A percentile compares a stretch with the other conserved stretches of the same genome.
Evolutionary conservation across 2,113 vertebrate species (phyloP).

Genomic region (Peromyscus leucopus): DNA sequence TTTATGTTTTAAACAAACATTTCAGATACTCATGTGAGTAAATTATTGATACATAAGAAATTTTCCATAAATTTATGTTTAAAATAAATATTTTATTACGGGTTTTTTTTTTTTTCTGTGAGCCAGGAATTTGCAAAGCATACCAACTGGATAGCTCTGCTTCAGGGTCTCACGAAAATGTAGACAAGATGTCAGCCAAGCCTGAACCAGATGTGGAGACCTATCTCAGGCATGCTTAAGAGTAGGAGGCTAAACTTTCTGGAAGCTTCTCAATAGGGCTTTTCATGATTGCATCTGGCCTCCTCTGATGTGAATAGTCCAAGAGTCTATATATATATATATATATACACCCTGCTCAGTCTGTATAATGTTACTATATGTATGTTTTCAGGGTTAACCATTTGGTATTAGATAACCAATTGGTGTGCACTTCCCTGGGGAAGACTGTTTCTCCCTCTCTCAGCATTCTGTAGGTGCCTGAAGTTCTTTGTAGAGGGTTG

Average conservation of each 20-base stretch:
- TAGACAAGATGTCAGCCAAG: background rate
- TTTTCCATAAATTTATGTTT: background rate
- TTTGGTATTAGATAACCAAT: background rate
- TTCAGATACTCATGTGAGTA: background rate
- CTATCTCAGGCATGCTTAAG: too few species aligned
- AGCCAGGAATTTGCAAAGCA: background rate
- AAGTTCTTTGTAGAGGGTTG: background rate
- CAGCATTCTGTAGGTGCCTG: background rate
- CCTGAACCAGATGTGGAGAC: background rate
- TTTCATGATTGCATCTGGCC: background rate
- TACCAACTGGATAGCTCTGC: background rate
- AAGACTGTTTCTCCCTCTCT: background rate
- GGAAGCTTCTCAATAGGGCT: background rate
- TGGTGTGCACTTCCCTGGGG: background rate
- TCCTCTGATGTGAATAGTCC: background rate
- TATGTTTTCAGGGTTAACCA: background rate
- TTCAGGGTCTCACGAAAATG: background rate
- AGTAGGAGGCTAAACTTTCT: background rate
- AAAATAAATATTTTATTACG: background rate
- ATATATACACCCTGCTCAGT: background rate
- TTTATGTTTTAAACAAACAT: background rate
- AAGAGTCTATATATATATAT: background rate
- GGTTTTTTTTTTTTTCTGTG: background rate
- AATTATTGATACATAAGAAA: slow-evolving; percentile 5
- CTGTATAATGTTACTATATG: background rate